Evolutionary conservation across 2,113 vertebrate genomes (phyloP), one percentile per base, ranked within the genome.

Genomic region (Australoheros scitulus): DNA sequence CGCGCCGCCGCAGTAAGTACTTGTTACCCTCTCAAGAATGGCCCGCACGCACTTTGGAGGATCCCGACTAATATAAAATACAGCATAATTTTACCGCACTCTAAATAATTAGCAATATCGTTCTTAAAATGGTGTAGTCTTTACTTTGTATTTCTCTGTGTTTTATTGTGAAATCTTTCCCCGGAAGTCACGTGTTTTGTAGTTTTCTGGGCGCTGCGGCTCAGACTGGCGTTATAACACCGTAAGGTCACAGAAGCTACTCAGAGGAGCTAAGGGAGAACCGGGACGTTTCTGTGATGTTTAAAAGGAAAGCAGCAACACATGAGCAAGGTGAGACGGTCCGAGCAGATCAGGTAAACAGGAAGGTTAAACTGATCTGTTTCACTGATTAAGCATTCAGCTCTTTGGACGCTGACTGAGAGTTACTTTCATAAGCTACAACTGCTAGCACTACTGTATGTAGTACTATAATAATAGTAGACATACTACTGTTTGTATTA

Each of bases 231-330:
- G 65, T 77, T 24, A 60, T 86, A 88, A 80, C 76, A 10, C 11
- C 22, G 41, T 72, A 74, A 89, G 83, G 87, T 89, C 78, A 85
- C 2, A 10, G 32, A 78, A 41, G 32, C 80, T 5, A 13, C n/a
- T 34, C 32, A 10, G 29, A 29, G 3, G 20, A 50, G 70, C n/a
- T 80, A 11, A 57, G 26, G 2, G 1, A 18, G 57, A 68, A 41
- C 43, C 24, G 24, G 65, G 65, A 70, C 6, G 17, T 52, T 52
- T 47, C 24, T 29, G 65, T 13, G 41, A 50, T 8, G 5, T 47
- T 14, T 43, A 75, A 36, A 2, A 11, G 50, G 0, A 15, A 1
- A n/a, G 26, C 24, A 47, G 3, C 3, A 65, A 59, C 10, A 29
- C 22, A 74, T 72, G 11, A 32, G 17, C 24, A 1, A 11, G 34